These are phyloP conservation scores for Cyanoramphus novaezelandiae DNA, from an alignment of 2,113 vertebrate genomes.

Conservation along the genomic window DNA sequence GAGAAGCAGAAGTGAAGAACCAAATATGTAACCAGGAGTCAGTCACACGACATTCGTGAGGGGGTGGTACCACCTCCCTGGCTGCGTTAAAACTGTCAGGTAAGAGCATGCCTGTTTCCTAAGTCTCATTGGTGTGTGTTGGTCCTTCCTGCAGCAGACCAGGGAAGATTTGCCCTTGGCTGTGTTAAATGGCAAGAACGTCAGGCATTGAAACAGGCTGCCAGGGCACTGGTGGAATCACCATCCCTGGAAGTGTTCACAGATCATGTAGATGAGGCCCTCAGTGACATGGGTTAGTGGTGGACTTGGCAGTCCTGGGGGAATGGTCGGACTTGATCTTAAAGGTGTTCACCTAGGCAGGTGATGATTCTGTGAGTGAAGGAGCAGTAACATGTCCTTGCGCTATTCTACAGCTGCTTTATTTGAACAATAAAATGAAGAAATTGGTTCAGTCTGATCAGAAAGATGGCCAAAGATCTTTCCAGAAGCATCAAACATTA, in stretches of 20 bases:
- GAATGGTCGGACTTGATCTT: background rate
- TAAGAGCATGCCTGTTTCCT: background rate
- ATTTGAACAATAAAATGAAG: background rate
- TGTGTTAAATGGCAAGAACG: background rate
- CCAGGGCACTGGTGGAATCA: background rate
- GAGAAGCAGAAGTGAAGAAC: background rate
- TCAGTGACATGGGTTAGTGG: background rate
- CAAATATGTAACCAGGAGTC: accelerated
- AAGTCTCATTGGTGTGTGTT: background rate
- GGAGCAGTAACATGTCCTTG: background rate
- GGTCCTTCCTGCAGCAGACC: background rate
- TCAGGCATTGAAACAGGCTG: background rate
- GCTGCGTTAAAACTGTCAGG: background rate
- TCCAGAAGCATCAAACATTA: background rate
- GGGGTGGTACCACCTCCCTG: background rate
- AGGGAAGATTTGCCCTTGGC: background rate
- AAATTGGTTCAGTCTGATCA: background rate
- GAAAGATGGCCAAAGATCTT: background rate
- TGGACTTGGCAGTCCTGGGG: background rate
- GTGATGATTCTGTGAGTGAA: accelerated
- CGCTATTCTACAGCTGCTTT: background rate
- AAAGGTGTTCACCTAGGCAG: background rate
- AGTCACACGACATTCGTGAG: accelerated
- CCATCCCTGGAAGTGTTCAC: background rate
- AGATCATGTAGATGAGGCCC: background rate